phyloP scores from a whole-genome alignment of 2,113 vertebrate species.

The Corvus hawaiiensis region DNA sequence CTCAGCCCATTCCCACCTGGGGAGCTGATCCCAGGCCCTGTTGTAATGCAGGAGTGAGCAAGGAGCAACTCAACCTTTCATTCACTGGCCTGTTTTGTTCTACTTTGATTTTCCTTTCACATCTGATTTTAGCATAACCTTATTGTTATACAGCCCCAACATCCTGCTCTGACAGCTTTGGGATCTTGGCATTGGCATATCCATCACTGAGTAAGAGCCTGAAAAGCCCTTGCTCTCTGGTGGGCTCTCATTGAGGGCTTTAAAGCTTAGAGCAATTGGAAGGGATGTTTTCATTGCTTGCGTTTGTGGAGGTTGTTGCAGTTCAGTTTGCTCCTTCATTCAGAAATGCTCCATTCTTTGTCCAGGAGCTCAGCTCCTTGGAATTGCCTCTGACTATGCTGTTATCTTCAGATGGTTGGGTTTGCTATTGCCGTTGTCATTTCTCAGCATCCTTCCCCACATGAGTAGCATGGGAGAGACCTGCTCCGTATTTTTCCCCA shows the following conservation, averaged over 20 bases:
- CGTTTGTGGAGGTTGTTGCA: not conserved
- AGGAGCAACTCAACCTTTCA: not conserved
- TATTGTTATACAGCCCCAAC: not conserved
- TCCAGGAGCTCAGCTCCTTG: not conserved
- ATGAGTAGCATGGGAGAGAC: not conserved
- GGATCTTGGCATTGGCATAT: not conserved
- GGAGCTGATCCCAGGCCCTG: not conserved
- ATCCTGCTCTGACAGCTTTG: not conserved
- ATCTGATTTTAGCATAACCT: not conserved
- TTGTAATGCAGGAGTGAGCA: not conserved
- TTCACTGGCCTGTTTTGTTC: not conserved
- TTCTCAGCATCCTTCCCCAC: not conserved
- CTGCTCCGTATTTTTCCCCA: not conserved
- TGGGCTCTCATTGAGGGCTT: not conserved
- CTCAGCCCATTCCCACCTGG: not conserved
- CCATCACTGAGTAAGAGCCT: not conserved
- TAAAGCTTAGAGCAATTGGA: not conserved
- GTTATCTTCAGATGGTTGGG: not conserved
- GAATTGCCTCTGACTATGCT: not conserved
- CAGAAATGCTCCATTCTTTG: not conserved
- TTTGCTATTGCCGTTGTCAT: not conserved
- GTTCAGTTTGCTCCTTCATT: not conserved
- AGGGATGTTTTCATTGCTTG: not conserved
- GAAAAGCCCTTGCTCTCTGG: not conserved
- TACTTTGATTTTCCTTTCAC: not conserved